Conservation (phyloP, 2,888 invertebrate genomes). For the Hydroisotoma schaefferi region DNA sequence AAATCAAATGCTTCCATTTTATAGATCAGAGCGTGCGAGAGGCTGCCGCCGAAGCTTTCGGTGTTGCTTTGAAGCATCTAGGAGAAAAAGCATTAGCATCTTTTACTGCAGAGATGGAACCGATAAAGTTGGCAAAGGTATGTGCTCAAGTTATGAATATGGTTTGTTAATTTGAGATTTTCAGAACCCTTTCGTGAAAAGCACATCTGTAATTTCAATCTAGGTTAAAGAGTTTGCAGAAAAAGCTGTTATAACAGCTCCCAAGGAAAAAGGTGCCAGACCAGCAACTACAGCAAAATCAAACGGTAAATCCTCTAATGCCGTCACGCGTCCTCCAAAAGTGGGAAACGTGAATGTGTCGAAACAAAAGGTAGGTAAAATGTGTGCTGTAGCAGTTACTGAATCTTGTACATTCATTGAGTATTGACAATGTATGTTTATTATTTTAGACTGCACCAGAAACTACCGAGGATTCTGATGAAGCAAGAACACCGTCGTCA, state of each 20-base stretch:
- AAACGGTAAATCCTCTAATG: too few relatives aligned
- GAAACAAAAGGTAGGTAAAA: too few relatives aligned
- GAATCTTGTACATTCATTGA: too few relatives aligned
- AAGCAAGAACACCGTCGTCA: too few relatives aligned
- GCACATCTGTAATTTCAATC: too few relatives aligned
- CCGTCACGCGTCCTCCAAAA: slow-evolving; percentile 23
- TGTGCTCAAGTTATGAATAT: slow-evolving; percentile 7
- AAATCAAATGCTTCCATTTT: too few relatives aligned
- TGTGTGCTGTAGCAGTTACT: too few relatives aligned
- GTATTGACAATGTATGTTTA: too few relatives aligned
- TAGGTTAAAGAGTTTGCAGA: slow-evolving; percentile 86
- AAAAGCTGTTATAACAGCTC: slow-evolving; percentile 78
- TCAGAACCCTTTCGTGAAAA: too few relatives aligned
- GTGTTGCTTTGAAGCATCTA: slow-evolving; percentile 88
- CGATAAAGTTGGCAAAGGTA: slow-evolving; percentile 82
- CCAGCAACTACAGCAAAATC: slow-evolving; percentile 57
- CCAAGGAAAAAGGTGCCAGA: slow-evolving; percentile 59
- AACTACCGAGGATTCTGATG: too few relatives aligned
- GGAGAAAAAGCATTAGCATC: slow-evolving; percentile 85
- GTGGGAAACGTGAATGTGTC: too few relatives aligned
- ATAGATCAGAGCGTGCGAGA: slow-evolving; percentile 90
- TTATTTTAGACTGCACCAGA: too few relatives aligned
- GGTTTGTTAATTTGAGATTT: background rate
- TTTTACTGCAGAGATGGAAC: slow-evolving; percentile 83
- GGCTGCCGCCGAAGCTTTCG: slow-evolving; percentile 86